Base-by-base conservation (phyloP, 2,888 invertebrate species). In the Ecliptopera silaceata region DNA sequence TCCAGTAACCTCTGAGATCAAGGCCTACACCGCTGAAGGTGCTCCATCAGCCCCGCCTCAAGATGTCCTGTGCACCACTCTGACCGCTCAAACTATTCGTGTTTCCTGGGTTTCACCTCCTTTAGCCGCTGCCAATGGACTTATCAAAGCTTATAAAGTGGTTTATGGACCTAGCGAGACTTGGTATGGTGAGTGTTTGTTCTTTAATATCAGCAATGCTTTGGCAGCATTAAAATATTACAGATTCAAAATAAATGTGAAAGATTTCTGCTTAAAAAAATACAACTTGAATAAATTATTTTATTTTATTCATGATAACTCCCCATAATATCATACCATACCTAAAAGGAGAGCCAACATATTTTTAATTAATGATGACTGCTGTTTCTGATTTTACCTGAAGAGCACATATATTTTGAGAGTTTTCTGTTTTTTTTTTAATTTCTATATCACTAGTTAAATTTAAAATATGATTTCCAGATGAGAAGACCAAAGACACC, bases 101-200 rank as follows among this genome's bases (percentile, higher is more conserved):
- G 97, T 98, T 2, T 96, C 97, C 17, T 99, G 98, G 98, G 95
- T 96, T 0, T 97, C 98, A 0, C 98, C 98, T 0, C 97, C 98
- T 34, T 92, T 97, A 1, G 96, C 95, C 61, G 95, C 97, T 31
- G 97, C 98, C 41, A 98, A 98, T 80, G 98, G 98, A 65, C 95
- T 98, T 36, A 97, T 98, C 75, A 97, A 98, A 82, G 98, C 98
- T 11, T 99, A 98, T 92, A 98, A 98, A 87, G 97, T 97, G 56
- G 94, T 97, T 56, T 97, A 97, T 76, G 97, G 97, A 68, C 97
- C 97, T 38, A 96, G 96, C 69, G 96, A 97, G 64, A 94, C 95
- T 63, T 97, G 97, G 97, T 97, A 97, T 92, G 97, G 96, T 96
- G 89, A 93, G 95, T 94, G 79, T 36, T 34, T 26, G 79, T 36